Evolutionary conservation across 2,888 invertebrate species (phyloP).

Genomic region (Hermodice carunculata): DNA sequence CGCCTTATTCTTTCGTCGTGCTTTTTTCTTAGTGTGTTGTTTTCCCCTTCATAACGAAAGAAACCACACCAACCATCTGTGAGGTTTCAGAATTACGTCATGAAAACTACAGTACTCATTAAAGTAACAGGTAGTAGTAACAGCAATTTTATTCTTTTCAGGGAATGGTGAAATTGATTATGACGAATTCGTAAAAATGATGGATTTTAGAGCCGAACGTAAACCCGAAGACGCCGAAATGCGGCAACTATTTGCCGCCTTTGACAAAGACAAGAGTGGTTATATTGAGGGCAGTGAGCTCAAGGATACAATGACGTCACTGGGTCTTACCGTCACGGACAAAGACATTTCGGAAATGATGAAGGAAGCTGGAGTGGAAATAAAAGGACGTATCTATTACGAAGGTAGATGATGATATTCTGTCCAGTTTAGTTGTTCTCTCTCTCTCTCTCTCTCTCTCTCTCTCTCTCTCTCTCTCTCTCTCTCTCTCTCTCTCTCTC

Average conservation of each 20-base stretch:
- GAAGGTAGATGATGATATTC: constrained; percentile 24
- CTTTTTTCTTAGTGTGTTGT: too few relatives aligned
- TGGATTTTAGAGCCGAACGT: constrained; percentile 32
- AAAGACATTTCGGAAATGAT: constrained; percentile 39
- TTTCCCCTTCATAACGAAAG: too few relatives aligned
- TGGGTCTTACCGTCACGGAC: constrained; percentile 25
- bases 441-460: too few relatives aligned
- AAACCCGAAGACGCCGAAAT: constrained; percentile 37
- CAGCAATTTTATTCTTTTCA: not conserved
- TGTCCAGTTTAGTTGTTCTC: too few relatives aligned
- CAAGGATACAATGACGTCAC: constrained; percentile 20
- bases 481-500: too few relatives aligned
- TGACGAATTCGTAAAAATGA: constrained; percentile 37
- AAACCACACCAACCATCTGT: too few relatives aligned
- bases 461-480: too few relatives aligned
- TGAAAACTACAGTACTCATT: too few relatives aligned
- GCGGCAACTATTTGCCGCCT: constrained; percentile 36
- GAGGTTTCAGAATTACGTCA: too few relatives aligned
- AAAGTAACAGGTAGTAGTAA: too few relatives aligned
- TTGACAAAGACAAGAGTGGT: constrained; percentile 43
- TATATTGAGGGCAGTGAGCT: constrained; percentile 34
- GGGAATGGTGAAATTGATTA: constrained; percentile 43
- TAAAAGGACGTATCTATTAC: constrained; percentile 38
- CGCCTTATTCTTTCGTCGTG: too few relatives aligned
- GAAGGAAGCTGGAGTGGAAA: constrained; percentile 36